Evolutionary conservation across 2,888 invertebrate genomes (phyloP).

Genomic region (Tineola bisselliella): DNA sequence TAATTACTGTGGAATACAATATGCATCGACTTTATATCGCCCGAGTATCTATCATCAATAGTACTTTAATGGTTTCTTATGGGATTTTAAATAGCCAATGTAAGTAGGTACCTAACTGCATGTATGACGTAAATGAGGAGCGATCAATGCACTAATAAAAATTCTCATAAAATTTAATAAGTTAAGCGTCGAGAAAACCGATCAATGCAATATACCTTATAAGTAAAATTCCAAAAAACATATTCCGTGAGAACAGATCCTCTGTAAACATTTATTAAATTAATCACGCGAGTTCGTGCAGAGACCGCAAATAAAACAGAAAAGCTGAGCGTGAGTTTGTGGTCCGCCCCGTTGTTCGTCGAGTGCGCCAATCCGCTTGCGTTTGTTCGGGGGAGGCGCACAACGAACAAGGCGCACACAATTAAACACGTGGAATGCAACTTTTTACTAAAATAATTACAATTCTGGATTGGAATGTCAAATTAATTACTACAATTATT

Average conservation of each 20-base stretch:
- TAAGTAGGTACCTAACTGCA: too few species aligned
- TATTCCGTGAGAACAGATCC: conserved; percentile 45
- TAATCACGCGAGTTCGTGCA: conserved; percentile 50
- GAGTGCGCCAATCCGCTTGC: conserved; percentile 30
- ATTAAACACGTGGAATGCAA: conserved; percentile 25
- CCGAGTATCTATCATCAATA: too few species aligned
- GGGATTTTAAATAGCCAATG: background rate
- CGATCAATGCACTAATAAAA: background rate
- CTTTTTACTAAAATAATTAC: conserved; percentile 42
- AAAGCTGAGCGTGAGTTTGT: conserved; percentile 16
- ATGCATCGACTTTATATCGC: too few species aligned
- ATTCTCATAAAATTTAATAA: conserved; percentile 22
- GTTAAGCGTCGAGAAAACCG: conserved; percentile 23
- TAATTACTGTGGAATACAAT: too few species aligned
- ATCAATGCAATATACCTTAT: conserved; percentile 17
- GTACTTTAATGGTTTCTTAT: too few species aligned
- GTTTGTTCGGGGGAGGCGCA: conserved; percentile 27
- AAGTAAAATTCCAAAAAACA: conserved; percentile 36
- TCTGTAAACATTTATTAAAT: conserved; percentile 56
- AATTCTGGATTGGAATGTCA: conserved; percentile 32
- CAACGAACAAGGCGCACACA: conserved; percentile 13
- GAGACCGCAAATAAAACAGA: conserved; percentile 31
- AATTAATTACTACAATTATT: conserved; percentile 50
- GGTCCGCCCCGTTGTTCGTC: conserved; percentile 4
- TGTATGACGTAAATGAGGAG: background rate